Evolutionary conservation across 2,797 vertebrate genomes (phyloP).

Genomic region (Strix occidentalis): DNA sequence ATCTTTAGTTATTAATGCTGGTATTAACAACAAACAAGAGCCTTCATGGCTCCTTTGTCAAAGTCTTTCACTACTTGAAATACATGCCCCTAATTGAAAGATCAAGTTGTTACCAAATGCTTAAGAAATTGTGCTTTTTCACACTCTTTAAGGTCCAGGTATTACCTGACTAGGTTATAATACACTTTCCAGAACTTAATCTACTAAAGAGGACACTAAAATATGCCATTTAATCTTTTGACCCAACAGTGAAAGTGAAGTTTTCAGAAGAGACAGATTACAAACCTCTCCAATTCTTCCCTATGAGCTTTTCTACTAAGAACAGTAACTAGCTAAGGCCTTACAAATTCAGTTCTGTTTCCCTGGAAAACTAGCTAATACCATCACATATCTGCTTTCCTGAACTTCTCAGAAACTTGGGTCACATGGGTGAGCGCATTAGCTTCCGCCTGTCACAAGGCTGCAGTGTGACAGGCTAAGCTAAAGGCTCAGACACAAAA

Average conservation of each 20-base stretch:
- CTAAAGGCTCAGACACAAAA: constrained; percentile 76
- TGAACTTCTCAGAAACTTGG: neutral
- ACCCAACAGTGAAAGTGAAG: neutral
- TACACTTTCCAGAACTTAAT: neutral
- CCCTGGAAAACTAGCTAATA: constrained; percentile 67
- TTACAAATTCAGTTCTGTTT: neutral
- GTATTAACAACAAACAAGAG: neutral
- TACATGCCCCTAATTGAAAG: neutral
- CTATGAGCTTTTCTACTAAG: neutral
- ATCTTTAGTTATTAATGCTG: neutral
- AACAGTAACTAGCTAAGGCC: neutral
- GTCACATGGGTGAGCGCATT: neutral
- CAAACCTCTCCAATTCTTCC: neutral
- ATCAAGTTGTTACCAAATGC: neutral
- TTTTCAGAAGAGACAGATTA: neutral
- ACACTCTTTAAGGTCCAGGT: neutral
- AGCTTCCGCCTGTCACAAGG: constrained; percentile 78
- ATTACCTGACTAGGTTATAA: neutral
- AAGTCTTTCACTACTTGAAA: neutral
- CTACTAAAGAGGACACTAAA: neutral
- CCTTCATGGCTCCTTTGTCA: neutral
- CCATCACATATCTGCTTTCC: neutral
- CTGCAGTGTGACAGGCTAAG: constrained; percentile 79
- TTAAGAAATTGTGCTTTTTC: constrained; percentile 11
- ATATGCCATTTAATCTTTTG: neutral